These are phyloP conservation scores for Mormyrops attenuatus DNA, from an alignment of 2,797 vertebrate genomes.

Conservation along the genomic window DNA sequence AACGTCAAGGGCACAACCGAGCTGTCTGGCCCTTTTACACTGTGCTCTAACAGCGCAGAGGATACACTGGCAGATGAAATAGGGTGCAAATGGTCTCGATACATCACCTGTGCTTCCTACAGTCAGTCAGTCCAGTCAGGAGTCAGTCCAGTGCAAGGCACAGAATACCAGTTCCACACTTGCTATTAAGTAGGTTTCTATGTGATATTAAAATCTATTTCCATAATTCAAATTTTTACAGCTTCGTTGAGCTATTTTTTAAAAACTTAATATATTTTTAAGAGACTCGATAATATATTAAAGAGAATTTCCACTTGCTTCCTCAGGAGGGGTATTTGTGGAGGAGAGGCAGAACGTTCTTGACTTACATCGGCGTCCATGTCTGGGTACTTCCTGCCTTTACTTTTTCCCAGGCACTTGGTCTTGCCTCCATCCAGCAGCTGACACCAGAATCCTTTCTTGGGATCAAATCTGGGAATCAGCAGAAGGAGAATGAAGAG, in stretches of 20 bases:
- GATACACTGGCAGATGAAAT: not conserved
- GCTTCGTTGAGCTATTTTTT: not conserved
- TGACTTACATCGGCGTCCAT: conserved; percentile 87
- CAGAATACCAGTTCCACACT: not conserved
- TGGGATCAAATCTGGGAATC: conserved; percentile 82
- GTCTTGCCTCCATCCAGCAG: conserved; percentile 93
- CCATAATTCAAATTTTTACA: not conserved
- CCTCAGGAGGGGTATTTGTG: not conserved
- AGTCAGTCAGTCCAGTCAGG: not conserved
- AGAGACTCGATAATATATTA: not conserved
- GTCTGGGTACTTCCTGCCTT: conserved; percentile 93
- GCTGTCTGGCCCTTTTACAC: not conserved
- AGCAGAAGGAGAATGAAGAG: not conserved
- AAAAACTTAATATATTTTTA: not conserved
- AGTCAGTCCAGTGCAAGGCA: not conserved
- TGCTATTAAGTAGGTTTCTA: not conserved
- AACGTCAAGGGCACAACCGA: conserved; percentile 33
- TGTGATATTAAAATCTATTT: not conserved
- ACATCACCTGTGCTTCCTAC: not conserved
- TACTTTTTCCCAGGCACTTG: conserved; percentile 97
- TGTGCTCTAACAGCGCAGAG: not conserved
- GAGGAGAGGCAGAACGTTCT: not conserved
- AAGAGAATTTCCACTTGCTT: not conserved
- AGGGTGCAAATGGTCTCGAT: not conserved
- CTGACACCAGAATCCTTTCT: conserved; percentile 99